Base-by-base conservation (phyloP, 2,113 vertebrate species). In the Pterocles orientalis region DNA sequence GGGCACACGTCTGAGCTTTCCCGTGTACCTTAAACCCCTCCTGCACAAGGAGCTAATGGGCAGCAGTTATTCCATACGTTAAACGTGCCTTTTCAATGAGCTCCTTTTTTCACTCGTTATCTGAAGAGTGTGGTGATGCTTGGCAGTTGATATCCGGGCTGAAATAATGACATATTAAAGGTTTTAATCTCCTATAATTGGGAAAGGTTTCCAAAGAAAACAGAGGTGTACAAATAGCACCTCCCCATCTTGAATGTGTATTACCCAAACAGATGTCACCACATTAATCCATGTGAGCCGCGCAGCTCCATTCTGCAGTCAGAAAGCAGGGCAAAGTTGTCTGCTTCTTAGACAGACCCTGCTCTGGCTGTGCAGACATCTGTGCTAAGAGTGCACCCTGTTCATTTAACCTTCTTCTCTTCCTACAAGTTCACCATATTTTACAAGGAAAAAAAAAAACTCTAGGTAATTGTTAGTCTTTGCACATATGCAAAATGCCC, bases 261-360 rank as follows among this genome's bases (percentile, higher is more conserved):
- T 65, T 76, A 70, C 72, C 94, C 91, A 88, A 90, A 80, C 92
- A 95, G 95, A 95, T 92, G 94, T 75, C 95, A 76, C 87, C 86
- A 20, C n/a, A 23, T 70, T 85, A 82, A 95, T 82, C 77, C 56
- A 14, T 9, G 33, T 13, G 65, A 90, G 73, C 78, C 56, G 29
- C 56, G 70, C 78, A 56, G 29, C 56, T 39, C 20, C 1, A 0
- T 20, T 36, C 88, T 56, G 36, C 70, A 24, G 72, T 2, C 72
- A 45, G 83, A 34, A 83, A 79, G 57, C 54, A 24, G 75, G 65
- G 58, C 80, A 57, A 47, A 73, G 72, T 87, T 57, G 64, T 23
- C 71, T 33, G 54, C 24, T 65, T 15, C 88, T 71, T 62, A 72
- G 41, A 1, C n/a, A 86, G 77, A 16, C 18, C 47, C 33, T 47